phyloP scores from a whole-genome alignment of 2,797 vertebrate species.

The Helostoma temminkii region DNA sequence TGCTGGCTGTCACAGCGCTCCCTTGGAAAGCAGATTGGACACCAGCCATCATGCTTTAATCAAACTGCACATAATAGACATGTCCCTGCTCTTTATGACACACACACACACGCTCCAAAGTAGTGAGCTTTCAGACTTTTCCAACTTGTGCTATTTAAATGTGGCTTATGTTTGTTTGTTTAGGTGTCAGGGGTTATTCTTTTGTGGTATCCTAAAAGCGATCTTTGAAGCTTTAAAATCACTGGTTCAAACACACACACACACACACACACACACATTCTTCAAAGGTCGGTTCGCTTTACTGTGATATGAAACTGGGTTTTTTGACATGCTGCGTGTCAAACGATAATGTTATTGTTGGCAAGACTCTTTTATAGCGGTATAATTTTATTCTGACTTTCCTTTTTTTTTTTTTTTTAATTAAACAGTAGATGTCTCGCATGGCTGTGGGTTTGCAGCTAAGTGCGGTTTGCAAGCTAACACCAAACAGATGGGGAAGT shows the following conservation, averaged over 20 bases:
- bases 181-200: constrained; percentile 84
- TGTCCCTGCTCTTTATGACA: constrained; percentile 79
- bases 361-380: constrained; percentile 76
- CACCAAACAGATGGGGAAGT: constrained; percentile 81
- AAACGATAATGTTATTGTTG: constrained; percentile 87
- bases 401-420: constrained; percentile 69
- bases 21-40: constrained; percentile 85
- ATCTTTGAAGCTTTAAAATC: constrained; percentile 86
- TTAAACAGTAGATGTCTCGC: constrained; percentile 81
- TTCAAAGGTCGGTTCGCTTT: constrained; percentile 82
- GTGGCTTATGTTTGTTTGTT: constrained; percentile 86
- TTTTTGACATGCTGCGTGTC: constrained; percentile 78
- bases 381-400: constrained; percentile 77
- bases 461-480: constrained; percentile 81
- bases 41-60: constrained; percentile 87
- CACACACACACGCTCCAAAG: constrained; percentile 66
- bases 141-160: constrained; percentile 84
- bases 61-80: constrained; percentile 84
- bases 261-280: constrained; percentile 54
- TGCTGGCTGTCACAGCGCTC: constrained; percentile 83
- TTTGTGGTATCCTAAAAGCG: constrained; percentile 84
- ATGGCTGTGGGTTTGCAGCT: constrained; percentile 78
- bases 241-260: constrained; percentile 68
- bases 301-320: constrained; percentile 77
- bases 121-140: constrained; percentile 77